Evolutionary conservation across 2,888 invertebrate species (phyloP), one percentile per base, ranked within the genome.

Genomic region (Linhomoeus sp.): DNA sequence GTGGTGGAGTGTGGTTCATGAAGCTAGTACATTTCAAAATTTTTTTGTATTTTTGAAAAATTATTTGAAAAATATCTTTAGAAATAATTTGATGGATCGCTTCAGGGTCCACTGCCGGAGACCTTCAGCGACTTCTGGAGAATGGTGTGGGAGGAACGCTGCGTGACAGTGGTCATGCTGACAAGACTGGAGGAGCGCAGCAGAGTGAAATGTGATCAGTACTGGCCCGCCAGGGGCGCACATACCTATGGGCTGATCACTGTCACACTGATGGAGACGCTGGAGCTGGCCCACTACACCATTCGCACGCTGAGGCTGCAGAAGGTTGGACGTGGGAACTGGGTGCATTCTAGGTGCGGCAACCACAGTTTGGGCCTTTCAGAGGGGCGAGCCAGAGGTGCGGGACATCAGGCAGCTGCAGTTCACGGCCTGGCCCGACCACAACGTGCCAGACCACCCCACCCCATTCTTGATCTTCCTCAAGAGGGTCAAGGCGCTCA

Each of bases 351-450:
- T 5, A n/a, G n/a, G 15, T n/a, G 15, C n/a, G n/a, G 23, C 25
- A n/a, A 26, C 17, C 7, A n/a, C 20, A n/a, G 15, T 24, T 45
- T 26, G 40, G 50, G 24, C 35, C 19, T 45, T 43, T 24, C 40
- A 59, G 56, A 47, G 51, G 19, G 59, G 58, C 14, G 52, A 52
- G 43, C 43, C 54, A 12, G 88, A 90, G 63, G 77, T 85, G 26
- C 77, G 94, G 1, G 94, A 97, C 67, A 79, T 97, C 46, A 84
- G 88, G 59, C 97, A 97, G 66, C 73, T 94, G 56, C 97, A 97
- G 69, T 97, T 94, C 66, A 97, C 94, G 1, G 94, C 94, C 3
- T 97, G 97, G 97, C 94, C 97, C 1, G 97, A 99, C 70, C 97
- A 97, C 63, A 94, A 75, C 1, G 94, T 97, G 2, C 94, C 97